Evolutionary conservation across 2,113 vertebrate species (phyloP).

Genomic region (Engraulis encrasicolus): DNA sequence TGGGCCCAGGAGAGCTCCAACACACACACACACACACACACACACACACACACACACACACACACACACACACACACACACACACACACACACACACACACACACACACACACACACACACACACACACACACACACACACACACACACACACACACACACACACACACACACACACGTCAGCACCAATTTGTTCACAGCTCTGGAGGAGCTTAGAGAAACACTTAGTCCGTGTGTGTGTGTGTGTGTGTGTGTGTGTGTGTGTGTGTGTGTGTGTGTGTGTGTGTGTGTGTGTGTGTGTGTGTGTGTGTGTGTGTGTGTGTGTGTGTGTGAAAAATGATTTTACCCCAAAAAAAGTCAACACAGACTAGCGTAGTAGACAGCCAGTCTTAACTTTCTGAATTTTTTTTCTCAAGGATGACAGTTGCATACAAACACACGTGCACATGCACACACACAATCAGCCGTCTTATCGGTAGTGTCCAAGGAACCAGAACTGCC

Average conservation of each 20-base stretch:
- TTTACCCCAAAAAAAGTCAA: slow-evolving; percentile 3
- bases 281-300: background rate
- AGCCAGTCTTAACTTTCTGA: no score
- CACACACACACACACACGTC: background rate
- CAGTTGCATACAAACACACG: background rate
- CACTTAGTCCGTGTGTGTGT: background rate
- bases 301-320: background rate
- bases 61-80: background rate
- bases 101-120: background rate
- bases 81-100: background rate
- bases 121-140: background rate
- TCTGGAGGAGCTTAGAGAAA: background rate
- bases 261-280: background rate
- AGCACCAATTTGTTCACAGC: slow-evolving; percentile 8
- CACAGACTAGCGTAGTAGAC: no score
- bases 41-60: background rate
- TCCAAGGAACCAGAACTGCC: background rate
- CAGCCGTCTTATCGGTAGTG: background rate
- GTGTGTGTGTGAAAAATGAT: background rate
- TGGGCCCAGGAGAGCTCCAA: background rate
- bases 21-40: background rate
- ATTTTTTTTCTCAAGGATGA: no score
- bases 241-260: background rate
- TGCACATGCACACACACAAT: background rate
- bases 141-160: background rate